Conservation (phyloP, 1,140 invertebrate species). For the Olivierus martensii region DNA sequence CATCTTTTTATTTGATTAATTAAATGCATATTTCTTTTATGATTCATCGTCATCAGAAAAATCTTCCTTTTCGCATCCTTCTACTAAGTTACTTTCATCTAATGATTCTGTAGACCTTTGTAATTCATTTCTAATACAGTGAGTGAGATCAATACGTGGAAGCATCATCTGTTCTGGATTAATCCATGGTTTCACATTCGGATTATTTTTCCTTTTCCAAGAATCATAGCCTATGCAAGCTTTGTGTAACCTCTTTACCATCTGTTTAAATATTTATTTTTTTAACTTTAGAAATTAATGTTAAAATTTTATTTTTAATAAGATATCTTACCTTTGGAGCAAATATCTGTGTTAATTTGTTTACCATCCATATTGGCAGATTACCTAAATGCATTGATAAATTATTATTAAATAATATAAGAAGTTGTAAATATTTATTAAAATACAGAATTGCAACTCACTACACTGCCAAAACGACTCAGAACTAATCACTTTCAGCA, state of each 20-base stretch:
- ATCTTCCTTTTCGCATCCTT: neutral
- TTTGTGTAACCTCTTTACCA: slow-evolving; percentile 64
- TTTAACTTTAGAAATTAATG: too few relatives aligned
- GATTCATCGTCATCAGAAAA: neutral
- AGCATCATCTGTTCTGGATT: slow-evolving; percentile 60
- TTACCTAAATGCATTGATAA: slow-evolving; percentile 34
- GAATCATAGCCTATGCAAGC: slow-evolving; percentile 56
- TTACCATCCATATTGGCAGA: slow-evolving; percentile 74
- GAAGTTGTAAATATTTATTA: too few relatives aligned
- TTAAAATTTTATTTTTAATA: neutral
- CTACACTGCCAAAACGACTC: too few relatives aligned
- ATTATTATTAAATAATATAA: neutral
- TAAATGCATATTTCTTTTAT: neutral
- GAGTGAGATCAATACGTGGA: slow-evolving; percentile 47
- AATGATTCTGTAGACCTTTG: neutral
- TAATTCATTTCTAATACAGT: slow-evolving; percentile 23
- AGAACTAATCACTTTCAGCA: too few relatives aligned
- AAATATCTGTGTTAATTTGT: slow-evolving; percentile 71
- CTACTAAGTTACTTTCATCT: neutral
- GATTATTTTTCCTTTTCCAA: slow-evolving; percentile 64
- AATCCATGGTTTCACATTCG: slow-evolving; percentile 68
- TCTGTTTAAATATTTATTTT: slow-evolving; percentile 25
- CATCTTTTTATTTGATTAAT: too few relatives aligned
- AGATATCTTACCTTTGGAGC: slow-evolving; percentile 50
- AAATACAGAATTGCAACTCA: too few relatives aligned